Evolutionary conservation across 2,888 invertebrate species (phyloP), one percentile per base, ranked within the genome.

Genomic region (Pachliopta kotzebuea): DNA sequence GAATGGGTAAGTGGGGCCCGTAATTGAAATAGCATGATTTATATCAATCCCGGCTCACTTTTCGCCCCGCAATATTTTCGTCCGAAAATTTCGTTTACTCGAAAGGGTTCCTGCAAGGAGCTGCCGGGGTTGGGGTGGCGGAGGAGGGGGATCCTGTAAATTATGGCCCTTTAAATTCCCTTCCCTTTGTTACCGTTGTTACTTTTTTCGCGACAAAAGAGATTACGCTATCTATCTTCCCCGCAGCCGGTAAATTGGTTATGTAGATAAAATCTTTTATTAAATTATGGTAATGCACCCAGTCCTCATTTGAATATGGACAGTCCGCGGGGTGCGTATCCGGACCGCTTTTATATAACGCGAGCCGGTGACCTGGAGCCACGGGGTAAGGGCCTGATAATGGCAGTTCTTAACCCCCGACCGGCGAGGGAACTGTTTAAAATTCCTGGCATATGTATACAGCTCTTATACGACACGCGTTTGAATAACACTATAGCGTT

Each of bases 131-230:
- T 75, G 74, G 74, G 71, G 70, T 1, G 24, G 29, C 9, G 45
- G 29, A 57, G n/a, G 58, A 53, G 58, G 56, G 60, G 61, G 31
- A 45, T 53, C 69, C 74, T 70, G 80, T 87, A 83, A 88, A 80
- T 84, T 87, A 86, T 86, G 74, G 81, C 80, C 85, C 80, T 86
- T 88, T 85, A 86, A 88, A 88, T 86, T 86, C 80, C 83, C 84
- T 85, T 85, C 81, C 79, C 80, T 85, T 83, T 86, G 83, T 86
- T 85, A 85, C 82, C 85, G 79, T 78, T 79, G 81, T 73, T 83
- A 84, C 81, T 84, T 85, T 80, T 80, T 81, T 79, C 74, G 76
- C 82, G 86, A 85, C 88, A 86, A 86, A 86, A 77, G 75, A 83
- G 85, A 88, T 88, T 88, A 84, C 81, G 70, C 80, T 81, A 86